Conservation (phyloP, 2,888 invertebrate genomes). For the Zygaena filipendulae region DNA sequence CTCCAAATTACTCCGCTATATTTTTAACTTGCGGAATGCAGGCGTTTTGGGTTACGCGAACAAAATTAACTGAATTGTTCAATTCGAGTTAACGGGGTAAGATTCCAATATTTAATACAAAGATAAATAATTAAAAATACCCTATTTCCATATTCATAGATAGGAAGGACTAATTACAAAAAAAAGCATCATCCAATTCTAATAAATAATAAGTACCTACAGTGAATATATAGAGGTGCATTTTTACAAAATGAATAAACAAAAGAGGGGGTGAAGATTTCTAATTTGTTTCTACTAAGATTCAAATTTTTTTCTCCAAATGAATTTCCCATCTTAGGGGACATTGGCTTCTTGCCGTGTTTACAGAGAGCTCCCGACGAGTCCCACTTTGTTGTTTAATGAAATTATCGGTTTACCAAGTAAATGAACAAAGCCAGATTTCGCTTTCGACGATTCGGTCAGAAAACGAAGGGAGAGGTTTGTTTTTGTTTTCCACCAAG, state of each 20-base stretch:
- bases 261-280: constrained; percentile 22
- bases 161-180: no score
- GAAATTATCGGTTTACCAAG: constrained; percentile 69
- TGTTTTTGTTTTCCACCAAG: constrained; percentile 54
- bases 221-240: no score
- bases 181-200: no score
- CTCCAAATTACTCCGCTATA: constrained; percentile 63
- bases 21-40: constrained; percentile 65
- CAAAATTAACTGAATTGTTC: constrained; percentile 48
- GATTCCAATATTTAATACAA: constrained; percentile 21
- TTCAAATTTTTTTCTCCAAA: constrained; percentile 57
- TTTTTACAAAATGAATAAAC: constrained; percentile 22
- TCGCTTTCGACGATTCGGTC: constrained; percentile 51
- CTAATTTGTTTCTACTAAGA: constrained; percentile 43
- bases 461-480: constrained; percentile 44
- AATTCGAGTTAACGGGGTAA: constrained; percentile 16
- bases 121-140: no score
- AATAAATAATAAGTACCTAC: no score
- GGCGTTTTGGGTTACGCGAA: constrained; percentile 53
- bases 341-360: constrained; percentile 66
- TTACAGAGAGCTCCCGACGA: constrained; percentile 50
- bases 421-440: constrained; percentile 69
- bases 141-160: no score
- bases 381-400: constrained; percentile 68
- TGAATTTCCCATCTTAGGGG: constrained; percentile 63